Evolutionary conservation across 1,140 invertebrate genomes (phyloP), one percentile per base, ranked within the genome.

Genomic region (Laodelphax striatellus): DNA sequence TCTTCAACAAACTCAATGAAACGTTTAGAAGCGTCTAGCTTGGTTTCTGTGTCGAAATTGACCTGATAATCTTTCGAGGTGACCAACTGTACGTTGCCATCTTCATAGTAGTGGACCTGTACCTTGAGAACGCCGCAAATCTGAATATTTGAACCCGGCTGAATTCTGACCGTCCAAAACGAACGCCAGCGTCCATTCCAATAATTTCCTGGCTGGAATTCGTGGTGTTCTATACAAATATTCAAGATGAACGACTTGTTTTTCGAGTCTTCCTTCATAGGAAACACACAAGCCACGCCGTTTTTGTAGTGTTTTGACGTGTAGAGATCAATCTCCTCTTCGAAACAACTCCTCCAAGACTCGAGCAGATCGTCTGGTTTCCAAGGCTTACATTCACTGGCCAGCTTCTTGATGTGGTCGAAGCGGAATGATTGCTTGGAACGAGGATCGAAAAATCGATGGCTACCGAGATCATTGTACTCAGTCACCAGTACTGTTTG

Each of bases 101-200:
- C 97, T 79, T 99, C 97, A 71, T 99, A 99, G 74, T 99, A 99
- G 76, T 99, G 97, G 63, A 91, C 95, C 81, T 97, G 91, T 61
- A 97, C 92, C 80, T 96, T 95, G 8, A 98, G 77, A 66, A 91
- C 80, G 59, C 95, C 95, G 64, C 85, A 85, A 42, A 98, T 70
- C 72, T 97, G 93, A n/a, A 81, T 80, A 14, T 81, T 80, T 64
- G 70, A 73, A 68, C 80, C 84, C 55, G 85, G 85, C 60, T 83
- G 85, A 68, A 97, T 86, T 60, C 81, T 89, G 31, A 96, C 78
- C 62, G 84, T 86, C 96, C 96, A 99, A 65, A 95, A 90, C 1
- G 94, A 97, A 63, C 97, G 83, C 97, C 97, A 99, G 70, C 95
- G 82, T 1, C 97, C 97, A 76, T 98, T 99, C 95, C 96, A 99